Conservation (phyloP, 2,797 vertebrate genomes). For the Ptychobarbus kaznakovi region DNA sequence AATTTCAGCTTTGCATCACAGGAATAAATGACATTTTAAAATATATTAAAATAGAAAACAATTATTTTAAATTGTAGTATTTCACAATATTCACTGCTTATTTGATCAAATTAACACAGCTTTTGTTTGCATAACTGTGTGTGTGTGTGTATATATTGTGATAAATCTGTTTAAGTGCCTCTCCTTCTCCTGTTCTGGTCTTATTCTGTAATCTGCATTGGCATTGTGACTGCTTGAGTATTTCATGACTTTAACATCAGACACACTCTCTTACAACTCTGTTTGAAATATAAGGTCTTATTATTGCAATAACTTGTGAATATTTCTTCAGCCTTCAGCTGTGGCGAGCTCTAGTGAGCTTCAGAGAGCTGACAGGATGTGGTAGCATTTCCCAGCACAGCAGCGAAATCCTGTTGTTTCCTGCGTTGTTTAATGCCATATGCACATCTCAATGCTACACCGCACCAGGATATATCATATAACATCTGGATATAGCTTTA, state of each 20-base stretch:
- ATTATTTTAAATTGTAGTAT: no score
- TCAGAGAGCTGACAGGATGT: not conserved
- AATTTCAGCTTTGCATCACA: no score
- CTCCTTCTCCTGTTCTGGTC: not conserved
- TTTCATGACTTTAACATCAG: conserved; percentile 35
- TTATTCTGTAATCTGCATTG: conserved; percentile 5
- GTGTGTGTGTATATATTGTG: not conserved
- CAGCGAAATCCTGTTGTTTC: not conserved
- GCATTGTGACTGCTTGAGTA: conserved; percentile 42
- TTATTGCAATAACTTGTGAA: conserved; percentile 15
- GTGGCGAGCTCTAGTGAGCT: not conserved
- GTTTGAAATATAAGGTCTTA: conserved; percentile 6
- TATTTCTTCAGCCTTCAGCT: not conserved
- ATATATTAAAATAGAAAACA: no score
- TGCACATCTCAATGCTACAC: not conserved
- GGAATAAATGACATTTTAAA: no score
- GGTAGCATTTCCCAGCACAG: not conserved
- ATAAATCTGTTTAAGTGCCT: conserved; percentile 30
- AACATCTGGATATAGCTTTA: not conserved
- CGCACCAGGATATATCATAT: not conserved
- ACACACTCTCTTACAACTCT: not conserved
- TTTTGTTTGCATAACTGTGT: no score
- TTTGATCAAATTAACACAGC: no score
- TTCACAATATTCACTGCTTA: no score
- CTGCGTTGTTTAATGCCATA: not conserved